Evolutionary conservation across 2,888 invertebrate species (phyloP).

Genomic region (Papilio elwesi): DNA sequence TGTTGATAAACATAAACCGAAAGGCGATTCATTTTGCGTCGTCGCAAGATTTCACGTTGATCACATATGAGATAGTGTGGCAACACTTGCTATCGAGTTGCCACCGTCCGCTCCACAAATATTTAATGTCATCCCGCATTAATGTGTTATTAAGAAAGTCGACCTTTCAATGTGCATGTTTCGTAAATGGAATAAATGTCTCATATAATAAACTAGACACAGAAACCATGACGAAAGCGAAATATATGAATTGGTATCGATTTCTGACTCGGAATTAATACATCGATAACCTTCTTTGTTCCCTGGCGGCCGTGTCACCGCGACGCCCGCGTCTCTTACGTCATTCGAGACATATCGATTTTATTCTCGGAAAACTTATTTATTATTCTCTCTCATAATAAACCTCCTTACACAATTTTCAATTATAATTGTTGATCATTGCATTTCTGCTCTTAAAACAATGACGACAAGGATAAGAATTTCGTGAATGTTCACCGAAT

Average conservation of each 20-base stretch:
- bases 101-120: constrained; percentile 14
- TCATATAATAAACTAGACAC: background rate
- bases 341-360: constrained; percentile 33
- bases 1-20: background rate
- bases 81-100: background rate
- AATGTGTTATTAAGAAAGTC: constrained; percentile 23
- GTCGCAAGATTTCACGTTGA: background rate
- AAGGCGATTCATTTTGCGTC: background rate
- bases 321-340: constrained; percentile 49
- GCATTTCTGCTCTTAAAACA: constrained; percentile 3
- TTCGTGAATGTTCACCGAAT: constrained; percentile 6
- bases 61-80: background rate
- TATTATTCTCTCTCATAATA: constrained; percentile 31
- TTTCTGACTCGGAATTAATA: constrained; percentile 23
- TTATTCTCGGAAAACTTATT: constrained; percentile 35
- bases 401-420: constrained; percentile 33
- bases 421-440: constrained; percentile 27
- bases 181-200: constrained; percentile 26
- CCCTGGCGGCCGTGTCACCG: constrained; percentile 46
- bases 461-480: constrained; percentile 15
- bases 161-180: constrained; percentile 26
- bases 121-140: constrained; percentile 5
- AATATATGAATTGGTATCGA: constrained; percentile 21
- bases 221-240: constrained; percentile 16
- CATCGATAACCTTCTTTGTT: constrained; percentile 29